Base-by-base conservation (phyloP, 2,797 vertebrate species). In the Spondyliosoma cantharus region DNA sequence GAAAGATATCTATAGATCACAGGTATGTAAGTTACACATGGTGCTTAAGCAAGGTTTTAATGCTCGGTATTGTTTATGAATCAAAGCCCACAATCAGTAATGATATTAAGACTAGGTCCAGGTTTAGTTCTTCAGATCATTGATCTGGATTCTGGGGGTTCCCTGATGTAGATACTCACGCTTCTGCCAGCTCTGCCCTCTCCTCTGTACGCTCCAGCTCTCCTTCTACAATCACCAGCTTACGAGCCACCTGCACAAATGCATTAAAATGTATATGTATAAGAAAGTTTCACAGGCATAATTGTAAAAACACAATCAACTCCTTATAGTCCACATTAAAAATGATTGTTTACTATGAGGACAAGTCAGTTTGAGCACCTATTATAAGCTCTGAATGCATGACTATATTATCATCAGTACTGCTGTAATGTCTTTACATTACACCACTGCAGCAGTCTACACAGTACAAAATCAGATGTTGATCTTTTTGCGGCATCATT, bases 201-300 rank as follows among this genome's bases (percentile, higher is more conserved):
- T 99, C 97, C 77, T 99, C 98, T 0, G 97, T 98, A 11, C 98
- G 96, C 82, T 99, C 97, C 91, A 99, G 89, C 77, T 99, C 97
- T 22, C 96, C 97, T 86, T 99, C 98, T 8, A 99, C 97, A 75
- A 99, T 99, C 87, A 99, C 97, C 91, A 99, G 94, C 19, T 99
- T 99, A 90, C 97, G 97, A 86, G 97, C 98, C 74, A 99, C 97
- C 98, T 99, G 90, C 0, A 72, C 0, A 63, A 42, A 76, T 6
- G 1, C 3, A 61, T 48, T 5, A 4, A 16, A 29, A 9, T 1
- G 49, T 4, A 17, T 32, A 14, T n/a, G 9, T n/a, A 24, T 32
- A 24, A 56, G 45, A 25, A 16, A 17, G 24, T 6, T 5, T 46
- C 48, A 67, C 48, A 67, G 48, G 20, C 19, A 43, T 29, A 61